phyloP scores from a whole-genome alignment of 2,113 vertebrate genomes.

The Cyanoramphus novaezelandiae region DNA sequence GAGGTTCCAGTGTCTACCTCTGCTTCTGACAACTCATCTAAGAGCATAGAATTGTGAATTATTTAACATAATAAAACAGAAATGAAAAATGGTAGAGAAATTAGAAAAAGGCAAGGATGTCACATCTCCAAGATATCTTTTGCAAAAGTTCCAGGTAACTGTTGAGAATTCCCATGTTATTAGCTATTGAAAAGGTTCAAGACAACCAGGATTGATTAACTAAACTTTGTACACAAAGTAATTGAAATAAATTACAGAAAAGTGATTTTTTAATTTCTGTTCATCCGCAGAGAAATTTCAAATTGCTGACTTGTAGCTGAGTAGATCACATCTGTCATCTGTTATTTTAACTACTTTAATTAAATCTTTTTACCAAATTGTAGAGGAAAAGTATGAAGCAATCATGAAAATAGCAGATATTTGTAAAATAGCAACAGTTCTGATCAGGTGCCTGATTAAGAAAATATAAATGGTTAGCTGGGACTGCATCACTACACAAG shows the following conservation, averaged over 20 bases:
- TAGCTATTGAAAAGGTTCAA: not conserved
- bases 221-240: not conserved
- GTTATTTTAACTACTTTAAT: slow-evolving; percentile 40
- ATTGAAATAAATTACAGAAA: slow-evolving; percentile 20
- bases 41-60: not conserved
- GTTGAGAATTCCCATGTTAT: not conserved
- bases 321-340: not conserved
- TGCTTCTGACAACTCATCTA: not conserved
- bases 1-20: not conserved
- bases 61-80: not conserved
- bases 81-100: not conserved
- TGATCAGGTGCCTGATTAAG: not conserved
- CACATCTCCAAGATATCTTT: not conserved
- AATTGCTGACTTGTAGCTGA: not conserved
- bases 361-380: not conserved
- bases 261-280: not conserved
- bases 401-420: not conserved
- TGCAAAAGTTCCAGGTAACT: not conserved
- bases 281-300: not conserved
- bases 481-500: not conserved
- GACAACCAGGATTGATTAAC: not conserved
- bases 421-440: slow-evolving; percentile 8
- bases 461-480: not conserved
- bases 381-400: not conserved
- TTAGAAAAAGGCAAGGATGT: not conserved